Base-by-base conservation (phyloP, 2,797 vertebrate genomes). In the Hoplostethus mediterraneus region DNA sequence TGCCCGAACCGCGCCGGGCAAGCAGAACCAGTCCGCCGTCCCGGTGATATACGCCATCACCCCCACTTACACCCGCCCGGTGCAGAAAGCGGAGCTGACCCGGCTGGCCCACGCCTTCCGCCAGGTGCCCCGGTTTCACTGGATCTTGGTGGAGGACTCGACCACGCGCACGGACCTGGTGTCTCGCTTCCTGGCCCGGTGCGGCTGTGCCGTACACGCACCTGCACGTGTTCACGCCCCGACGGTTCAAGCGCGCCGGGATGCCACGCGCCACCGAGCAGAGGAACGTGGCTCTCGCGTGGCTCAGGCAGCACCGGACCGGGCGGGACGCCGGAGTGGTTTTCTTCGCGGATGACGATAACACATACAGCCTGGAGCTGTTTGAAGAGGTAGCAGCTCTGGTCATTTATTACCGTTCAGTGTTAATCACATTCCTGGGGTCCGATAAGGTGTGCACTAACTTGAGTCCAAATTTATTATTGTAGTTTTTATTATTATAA, bases 341-440 rank as follows among this genome's bases (percentile, higher is more conserved):
- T 49, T 99, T 97, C 92, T 99, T 99, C 92, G 98, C 98, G 9
- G 98, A 99, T 87, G 98, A 99, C 79, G 98, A 99, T 93, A 99
- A 99, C 94, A 98, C 97, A 40, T 99, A 99, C 94, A 99, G 98
- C 68, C 94, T 99, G 90, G 97, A 99, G 94, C 96, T 99, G 69
- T 99, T 99, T 78, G 95, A 97, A 48, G 98, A 99, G 98, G 98
- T 98, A 71, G 81, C 14, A 5, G 21, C 21, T 33, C 4, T 6
- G 33, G 4, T 33, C 33, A 33, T 33, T 33, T 33, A 33, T 33
- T 6, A 33, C 2, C 33, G 4, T 21, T 21, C 21, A 21, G 21
- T 21, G 21, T 21, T 21, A 21, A 21, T 21, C 21, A 21, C 21
- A 21, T 21, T 21, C 21, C 21, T 21, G 21, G 21, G 21, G 21